Percentiles rank a stretch among this genome's conserved stretches.
These are phyloP conservation scores for Idaea aversata DNA, from an alignment of 2,888 invertebrate genomes.

Conservation along the genomic window DNA sequence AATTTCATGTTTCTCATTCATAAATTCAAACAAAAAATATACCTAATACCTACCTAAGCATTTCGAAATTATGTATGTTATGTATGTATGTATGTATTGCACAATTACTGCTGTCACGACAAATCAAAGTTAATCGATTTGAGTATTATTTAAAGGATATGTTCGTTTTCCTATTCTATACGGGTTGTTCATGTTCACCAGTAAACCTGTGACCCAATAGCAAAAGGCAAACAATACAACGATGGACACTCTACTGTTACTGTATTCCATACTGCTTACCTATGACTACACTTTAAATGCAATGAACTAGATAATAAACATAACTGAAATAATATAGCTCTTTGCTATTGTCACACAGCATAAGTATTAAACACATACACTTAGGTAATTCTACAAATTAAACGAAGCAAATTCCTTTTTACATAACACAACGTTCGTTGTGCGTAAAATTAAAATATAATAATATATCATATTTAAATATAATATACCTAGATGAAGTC, in stretches of 20 bases:
- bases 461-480: slow-evolving; percentile 50
- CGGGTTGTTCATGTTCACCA: slow-evolving; percentile 64
- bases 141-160: slow-evolving; percentile 78
- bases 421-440: slow-evolving; percentile 68
- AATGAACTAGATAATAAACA: slow-evolving; percentile 61
- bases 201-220: slow-evolving; percentile 69
- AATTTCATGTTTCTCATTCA: slow-evolving; percentile 67
- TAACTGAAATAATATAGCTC: slow-evolving; percentile 44
- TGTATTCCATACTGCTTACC: slow-evolving; percentile 49
- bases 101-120: slow-evolving; percentile 68
- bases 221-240: slow-evolving; percentile 48
- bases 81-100: slow-evolving; percentile 67
- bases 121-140: slow-evolving; percentile 69
- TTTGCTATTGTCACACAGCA: slow-evolving; percentile 74
- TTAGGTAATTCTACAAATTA: slow-evolving; percentile 70
- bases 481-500: slow-evolving; percentile 56
- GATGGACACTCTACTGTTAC: slow-evolving; percentile 50
- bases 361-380: slow-evolving; percentile 66
- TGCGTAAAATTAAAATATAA: slow-evolving; percentile 68
- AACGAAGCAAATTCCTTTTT: slow-evolving; percentile 74
- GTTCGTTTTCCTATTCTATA: slow-evolving; percentile 74
- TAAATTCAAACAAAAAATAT: slow-evolving; percentile 77
- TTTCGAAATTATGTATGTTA: slow-evolving; percentile 41
- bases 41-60: slow-evolving; percentile 77
- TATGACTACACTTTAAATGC: slow-evolving; percentile 74